Conservation (phyloP, 1,140 invertebrate species). For the Calycopis cecrops region DNA sequence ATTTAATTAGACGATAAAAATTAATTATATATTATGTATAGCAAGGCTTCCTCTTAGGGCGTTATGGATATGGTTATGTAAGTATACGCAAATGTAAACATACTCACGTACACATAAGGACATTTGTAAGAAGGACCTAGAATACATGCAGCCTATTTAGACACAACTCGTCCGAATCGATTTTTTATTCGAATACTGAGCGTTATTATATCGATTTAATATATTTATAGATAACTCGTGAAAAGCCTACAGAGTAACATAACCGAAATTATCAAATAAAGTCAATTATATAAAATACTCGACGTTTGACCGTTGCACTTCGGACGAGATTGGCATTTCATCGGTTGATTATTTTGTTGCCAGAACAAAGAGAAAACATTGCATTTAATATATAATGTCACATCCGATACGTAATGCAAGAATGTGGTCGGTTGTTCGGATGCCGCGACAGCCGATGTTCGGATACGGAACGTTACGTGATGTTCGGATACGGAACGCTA, state of each 20-base stretch:
- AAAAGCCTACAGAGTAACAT: too few relatives aligned
- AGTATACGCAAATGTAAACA: constrained; percentile 66
- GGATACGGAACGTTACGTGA: too few relatives aligned
- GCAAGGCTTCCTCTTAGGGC: constrained; percentile 70
- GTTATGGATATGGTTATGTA: constrained; percentile 67
- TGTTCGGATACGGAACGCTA: too few relatives aligned
- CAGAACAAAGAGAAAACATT: constrained; percentile 5
- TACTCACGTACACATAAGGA: constrained; percentile 40
- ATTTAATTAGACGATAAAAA: constrained; percentile 51
- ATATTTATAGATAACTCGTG: too few relatives aligned
- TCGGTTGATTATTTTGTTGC: not conserved
- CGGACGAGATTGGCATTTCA: not conserved
- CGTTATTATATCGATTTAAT: too few relatives aligned
- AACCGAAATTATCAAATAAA: not conserved
- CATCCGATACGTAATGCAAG: constrained; percentile 1
- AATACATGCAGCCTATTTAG: not conserved
- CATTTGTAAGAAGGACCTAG: not conserved
- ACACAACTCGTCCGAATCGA: not conserved
- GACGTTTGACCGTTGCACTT: not conserved
- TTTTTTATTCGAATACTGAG: too few relatives aligned
- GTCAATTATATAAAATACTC: not conserved
- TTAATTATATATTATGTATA: constrained; percentile 60
- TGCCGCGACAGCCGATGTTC: too few relatives aligned
- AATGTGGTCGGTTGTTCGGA: too few relatives aligned
- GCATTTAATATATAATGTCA: constrained; percentile 29